Base-by-base conservation (phyloP, 2,888 invertebrate species). In the Ischnura elegans region DNA sequence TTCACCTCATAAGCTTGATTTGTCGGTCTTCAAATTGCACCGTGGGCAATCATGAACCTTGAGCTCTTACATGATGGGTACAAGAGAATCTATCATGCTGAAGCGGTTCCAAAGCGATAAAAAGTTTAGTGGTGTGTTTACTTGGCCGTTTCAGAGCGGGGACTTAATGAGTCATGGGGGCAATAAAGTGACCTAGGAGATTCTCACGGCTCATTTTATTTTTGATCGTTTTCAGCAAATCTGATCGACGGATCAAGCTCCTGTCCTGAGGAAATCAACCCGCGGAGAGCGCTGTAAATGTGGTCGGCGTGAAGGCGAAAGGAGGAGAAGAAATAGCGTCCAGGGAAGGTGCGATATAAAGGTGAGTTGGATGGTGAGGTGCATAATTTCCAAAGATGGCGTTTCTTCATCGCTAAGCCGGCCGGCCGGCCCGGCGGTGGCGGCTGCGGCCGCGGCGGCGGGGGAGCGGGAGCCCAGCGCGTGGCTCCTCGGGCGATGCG, bases 401-500 rank as follows among this genome's bases (percentile, higher is more conserved):
- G 36, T 76, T 5, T 61, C 16, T 47, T 21, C 25, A 4, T 10
- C 76, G 36, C 42, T 36, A 43, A 43, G 90, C 47, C 10, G 47
- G 36, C 16, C 29, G 21, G 42, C 25, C 42, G 90, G 90, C n/a
- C 61, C 43, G n/a, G 25, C 61, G 76, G 36, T 76, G 76, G 25
- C 25, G 47, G 16, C 8, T 47, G 8, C 47, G 47, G 19, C 16
- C 19, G n/a, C 61, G 8, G 8, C 61, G 61, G 61, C n/a, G 4
- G 76, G n/a, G 36, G 76, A 25, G 76, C 76, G 36, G 76, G 13
- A 13, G 29, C 51, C 51, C 45, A 25, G 42, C 43, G 90, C 90
- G 90, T 43, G 90, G 51, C 42, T 46, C 61, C 61, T 66, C 90
- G 36, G 42, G 25, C 43, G 90, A 90, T 90, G 90, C 90, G 90